phyloP scores from a whole-genome alignment of 2,888 invertebrate genomes.

The Dasypogon diadema region DNA sequence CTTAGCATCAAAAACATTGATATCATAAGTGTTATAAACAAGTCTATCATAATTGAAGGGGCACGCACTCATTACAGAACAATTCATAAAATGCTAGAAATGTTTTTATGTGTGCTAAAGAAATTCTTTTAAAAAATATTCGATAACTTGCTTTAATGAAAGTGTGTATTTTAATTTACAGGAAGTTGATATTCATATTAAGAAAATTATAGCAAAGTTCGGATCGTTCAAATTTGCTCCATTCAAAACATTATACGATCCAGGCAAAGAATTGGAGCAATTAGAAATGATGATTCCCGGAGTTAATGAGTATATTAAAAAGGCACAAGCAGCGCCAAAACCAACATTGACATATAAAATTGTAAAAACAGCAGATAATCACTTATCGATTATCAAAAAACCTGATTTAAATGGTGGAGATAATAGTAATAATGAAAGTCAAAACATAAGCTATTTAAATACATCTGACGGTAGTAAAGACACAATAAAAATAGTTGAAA shows the following conservation, averaged over 20 bases:
- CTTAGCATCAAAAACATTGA: too few relatives aligned
- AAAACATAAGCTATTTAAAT: background rate
- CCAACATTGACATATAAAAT: conserved; percentile 67
- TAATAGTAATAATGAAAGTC: background rate
- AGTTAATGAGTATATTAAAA: conserved; percentile 62
- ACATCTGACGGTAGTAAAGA: conserved; percentile 2
- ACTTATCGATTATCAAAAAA: conserved; percentile 66
- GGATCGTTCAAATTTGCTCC: conserved; percentile 81
- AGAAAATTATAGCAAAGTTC: conserved; percentile 78
- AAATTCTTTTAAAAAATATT: too few relatives aligned
- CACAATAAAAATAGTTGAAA: conserved; percentile 26
- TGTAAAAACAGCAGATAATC: conserved; percentile 66
- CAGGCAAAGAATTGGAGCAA: conserved; percentile 73
- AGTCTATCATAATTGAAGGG: too few relatives aligned
- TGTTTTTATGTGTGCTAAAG: conserved; percentile 1
- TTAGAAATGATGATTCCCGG: conserved; percentile 76
- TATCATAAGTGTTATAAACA: too few relatives aligned
- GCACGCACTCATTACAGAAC: too few relatives aligned
- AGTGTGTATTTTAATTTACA: conserved; percentile 66
- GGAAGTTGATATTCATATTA: conserved; percentile 83
- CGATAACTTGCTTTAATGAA: too few relatives aligned
- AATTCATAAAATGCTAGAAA: too few relatives aligned
- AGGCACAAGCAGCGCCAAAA: conserved; percentile 61
- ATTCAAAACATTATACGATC: conserved; percentile 77
- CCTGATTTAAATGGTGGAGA: conserved; percentile 52